Percentiles rank a stretch among this genome's conserved stretches.
Evolutionary conservation across 2,797 vertebrate species (phyloP).

Genomic region (Antrozous pallidus): DNA sequence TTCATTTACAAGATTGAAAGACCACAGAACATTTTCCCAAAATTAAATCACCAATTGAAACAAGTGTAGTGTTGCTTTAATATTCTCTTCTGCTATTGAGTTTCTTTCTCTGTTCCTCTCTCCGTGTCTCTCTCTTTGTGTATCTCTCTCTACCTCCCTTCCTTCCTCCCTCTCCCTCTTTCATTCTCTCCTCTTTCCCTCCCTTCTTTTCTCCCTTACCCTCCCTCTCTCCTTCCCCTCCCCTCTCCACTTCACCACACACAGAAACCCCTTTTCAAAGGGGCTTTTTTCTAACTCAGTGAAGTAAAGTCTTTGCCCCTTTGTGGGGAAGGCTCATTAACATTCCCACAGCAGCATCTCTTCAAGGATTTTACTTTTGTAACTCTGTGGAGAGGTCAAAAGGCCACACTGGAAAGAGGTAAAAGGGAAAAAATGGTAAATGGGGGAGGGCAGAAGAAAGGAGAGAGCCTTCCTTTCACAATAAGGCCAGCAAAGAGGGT

Average conservation of each 20-base stretch:
- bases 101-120: not conserved
- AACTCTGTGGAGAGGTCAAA: slow-evolving; percentile 81
- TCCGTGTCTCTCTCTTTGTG: not conserved
- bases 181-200: not conserved
- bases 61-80: slow-evolving; percentile 14
- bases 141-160: not conserved
- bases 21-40: slow-evolving; percentile 37
- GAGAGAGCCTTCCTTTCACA: slow-evolving; percentile 68
- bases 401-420: slow-evolving; percentile 81
- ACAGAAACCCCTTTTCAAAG: slow-evolving; percentile 80
- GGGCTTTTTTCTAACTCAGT: slow-evolving; percentile 77
- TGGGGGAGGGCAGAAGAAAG: slow-evolving; percentile 71
- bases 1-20: slow-evolving; percentile 55
- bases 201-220: not conserved
- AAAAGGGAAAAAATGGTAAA: slow-evolving; percentile 75
- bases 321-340: slow-evolving; percentile 81
- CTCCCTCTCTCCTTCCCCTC: slow-evolving; percentile 46
- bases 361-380: slow-evolving; percentile 82
- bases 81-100: slow-evolving; percentile 26
- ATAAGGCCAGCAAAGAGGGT: slow-evolving; percentile 35
- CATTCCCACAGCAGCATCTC: slow-evolving; percentile 80
- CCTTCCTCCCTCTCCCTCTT: not conserved
- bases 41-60: slow-evolving; percentile 47
- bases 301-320: slow-evolving; percentile 81
- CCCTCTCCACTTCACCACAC: slow-evolving; percentile 80